Base-by-base conservation (phyloP, 2,888 invertebrate genomes). In the Xylocampa areola region DNA sequence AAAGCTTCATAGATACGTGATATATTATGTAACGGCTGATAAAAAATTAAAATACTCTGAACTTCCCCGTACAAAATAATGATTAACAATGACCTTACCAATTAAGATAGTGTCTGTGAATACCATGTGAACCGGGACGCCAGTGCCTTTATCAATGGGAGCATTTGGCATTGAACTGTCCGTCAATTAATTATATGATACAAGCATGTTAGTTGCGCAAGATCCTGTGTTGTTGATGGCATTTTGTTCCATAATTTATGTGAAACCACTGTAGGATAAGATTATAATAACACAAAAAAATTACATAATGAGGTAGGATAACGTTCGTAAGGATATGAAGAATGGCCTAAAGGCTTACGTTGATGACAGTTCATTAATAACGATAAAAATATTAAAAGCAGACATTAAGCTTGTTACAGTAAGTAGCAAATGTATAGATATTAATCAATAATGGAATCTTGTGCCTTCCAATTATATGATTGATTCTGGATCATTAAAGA, bases 131-230 rank as follows among this genome's bases (percentile, higher is more conserved):
- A 70, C 58, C 62, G 41, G 65, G 58, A 63, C 59, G 62, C 61
- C 63, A 65, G 54, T 66, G 49, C 54, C 62, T 65, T 70, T 69
- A 69, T 73, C 72, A 77, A 76, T 77, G 64, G 63, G 53, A 73
- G 41, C 62, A 64, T 73, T 78, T 79, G 79, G 68, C 80, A 80
- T 81, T 83, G 82, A 68, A 71, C 63, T 62, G 43, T 53, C 55
- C 62, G 53, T 71, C 76, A 76, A 76, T 80, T 79, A 65, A 54
- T 48, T 52, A 54, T 49, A 57, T 37, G 47, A 47, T 58, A 55
- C 48, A 60, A 52, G 41, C 50, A 45, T 40, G 29, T 44, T 17
- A 21, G 44, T 69, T 72, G 52, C 35, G 59, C 37, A 63, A 76
- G 39, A 61, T 54, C 36, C 60, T 17, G 21, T 47, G 37, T 52